These are phyloP conservation scores for Antechinus stuartii DNA, from an alignment of 2,113 vertebrate species.

Conservation along the genomic window DNA sequence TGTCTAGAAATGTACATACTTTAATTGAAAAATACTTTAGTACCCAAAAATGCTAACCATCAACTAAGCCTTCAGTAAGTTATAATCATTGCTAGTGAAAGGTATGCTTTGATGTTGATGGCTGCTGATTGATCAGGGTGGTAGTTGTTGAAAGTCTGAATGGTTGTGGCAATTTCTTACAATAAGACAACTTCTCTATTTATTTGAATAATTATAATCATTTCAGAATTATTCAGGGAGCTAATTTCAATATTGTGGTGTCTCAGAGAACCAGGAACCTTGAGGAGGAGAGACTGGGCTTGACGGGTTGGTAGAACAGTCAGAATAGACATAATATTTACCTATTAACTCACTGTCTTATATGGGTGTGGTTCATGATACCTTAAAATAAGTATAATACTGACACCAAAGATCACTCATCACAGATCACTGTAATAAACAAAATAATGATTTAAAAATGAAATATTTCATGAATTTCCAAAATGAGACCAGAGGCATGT, in stretches of 20 bases:
- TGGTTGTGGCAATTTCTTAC: background rate
- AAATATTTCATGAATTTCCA: background rate
- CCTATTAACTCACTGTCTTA: background rate
- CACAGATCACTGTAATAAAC: background rate
- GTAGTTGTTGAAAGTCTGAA: too few species aligned
- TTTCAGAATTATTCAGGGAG: background rate
- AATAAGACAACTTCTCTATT: background rate
- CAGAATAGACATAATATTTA: background rate
- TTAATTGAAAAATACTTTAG: background rate
- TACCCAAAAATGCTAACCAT: background rate
- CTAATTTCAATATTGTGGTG: background rate
- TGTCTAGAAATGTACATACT: background rate
- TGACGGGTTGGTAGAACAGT: background rate
- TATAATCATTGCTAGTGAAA: background rate
- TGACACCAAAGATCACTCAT: background rate
- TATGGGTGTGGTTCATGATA: background rate
- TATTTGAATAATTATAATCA: background rate
- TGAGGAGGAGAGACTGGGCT: background rate
- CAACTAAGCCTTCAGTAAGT: background rate
- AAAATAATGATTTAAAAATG: background rate
- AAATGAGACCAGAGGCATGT: background rate
- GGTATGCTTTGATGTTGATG: background rate
- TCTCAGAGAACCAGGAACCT: background rate
- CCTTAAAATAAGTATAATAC: background rate
- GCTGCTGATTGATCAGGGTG: too few species aligned